phyloP scores from a whole-genome alignment of 2,888 invertebrate genomes.

The Drosophila histrio region DNA sequence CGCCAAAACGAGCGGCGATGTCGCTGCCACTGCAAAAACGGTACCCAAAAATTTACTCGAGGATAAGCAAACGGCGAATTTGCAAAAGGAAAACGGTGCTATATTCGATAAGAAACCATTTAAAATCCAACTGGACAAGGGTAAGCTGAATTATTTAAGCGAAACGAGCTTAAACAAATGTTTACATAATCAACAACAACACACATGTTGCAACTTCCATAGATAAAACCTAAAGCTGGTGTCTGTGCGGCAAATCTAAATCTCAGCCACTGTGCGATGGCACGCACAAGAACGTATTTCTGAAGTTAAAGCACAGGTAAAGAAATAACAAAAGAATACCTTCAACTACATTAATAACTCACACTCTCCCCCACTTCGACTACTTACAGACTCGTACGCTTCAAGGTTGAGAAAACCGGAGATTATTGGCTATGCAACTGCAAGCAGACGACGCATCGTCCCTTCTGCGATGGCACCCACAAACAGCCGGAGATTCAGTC shows the following conservation, averaged over 20 bases:
- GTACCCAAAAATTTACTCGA: slow-evolving; percentile 89
- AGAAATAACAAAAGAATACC: background rate
- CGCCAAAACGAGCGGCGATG: slow-evolving; percentile 28
- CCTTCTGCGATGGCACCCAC: slow-evolving; percentile 99
- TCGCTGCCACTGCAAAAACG: slow-evolving; percentile 76
- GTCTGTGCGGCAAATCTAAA: slow-evolving; percentile 96
- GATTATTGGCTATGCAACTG: slow-evolving; percentile 99
- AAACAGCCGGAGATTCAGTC: slow-evolving; percentile 89
- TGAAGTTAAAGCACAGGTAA: slow-evolving; percentile 90
- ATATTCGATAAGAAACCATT: slow-evolving; percentile 96
- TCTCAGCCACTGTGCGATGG: slow-evolving; percentile 98
- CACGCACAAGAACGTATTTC: slow-evolving; percentile 91
- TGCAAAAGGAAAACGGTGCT: slow-evolving; percentile 89
- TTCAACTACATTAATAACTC: background rate
- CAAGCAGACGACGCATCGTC: slow-evolving; percentile 96
- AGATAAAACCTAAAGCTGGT: slow-evolving; percentile 94
- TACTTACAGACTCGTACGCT: slow-evolving; percentile 89
- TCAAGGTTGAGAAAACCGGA: slow-evolving; percentile 93
- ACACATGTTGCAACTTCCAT: slow-evolving; percentile 31
- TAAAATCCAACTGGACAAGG: slow-evolving; percentile 89
- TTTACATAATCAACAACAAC: slow-evolving; percentile 59
- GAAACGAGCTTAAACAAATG: slow-evolving; percentile 1
- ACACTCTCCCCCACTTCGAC: background rate
- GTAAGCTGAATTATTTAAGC: slow-evolving; percentile 79
- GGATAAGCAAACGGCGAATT: slow-evolving; percentile 86